Percentiles rank a stretch among this genome's conserved stretches.
These are phyloP conservation scores for Anastatus disparis DNA, from an alignment of 1,140 invertebrate genomes.

Conservation along the genomic window DNA sequence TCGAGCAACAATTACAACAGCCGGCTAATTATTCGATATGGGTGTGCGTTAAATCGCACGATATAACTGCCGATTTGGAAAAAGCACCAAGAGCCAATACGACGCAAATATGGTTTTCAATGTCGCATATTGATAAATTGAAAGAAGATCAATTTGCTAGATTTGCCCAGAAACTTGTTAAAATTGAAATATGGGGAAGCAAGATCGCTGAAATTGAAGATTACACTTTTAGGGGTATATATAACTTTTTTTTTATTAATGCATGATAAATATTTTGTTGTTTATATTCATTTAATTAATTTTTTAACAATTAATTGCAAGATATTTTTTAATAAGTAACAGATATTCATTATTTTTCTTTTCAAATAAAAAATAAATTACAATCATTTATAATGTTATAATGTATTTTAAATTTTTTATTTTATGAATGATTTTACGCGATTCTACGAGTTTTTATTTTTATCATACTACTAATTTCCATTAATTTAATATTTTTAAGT, in stretches of 20 bases:
- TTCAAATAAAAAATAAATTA: too few species aligned
- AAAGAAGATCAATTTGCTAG: constrained; percentile 10
- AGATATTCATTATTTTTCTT: too few species aligned
- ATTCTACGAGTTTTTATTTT: too few species aligned
- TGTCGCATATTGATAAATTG: constrained; percentile 17
- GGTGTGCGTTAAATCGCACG: constrained; percentile 20
- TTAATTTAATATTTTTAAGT: too few species aligned
- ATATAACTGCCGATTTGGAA: constrained; percentile 20
- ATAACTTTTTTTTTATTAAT: neutral
- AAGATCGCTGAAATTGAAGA: constrained; percentile 38
- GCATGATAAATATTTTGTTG: too few species aligned
- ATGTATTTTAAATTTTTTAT: too few species aligned
- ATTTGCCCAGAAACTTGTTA: constrained; percentile 17
- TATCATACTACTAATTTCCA: too few species aligned
- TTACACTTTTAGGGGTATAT: constrained; percentile 26
- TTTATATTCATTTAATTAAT: too few species aligned
- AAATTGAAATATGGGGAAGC: constrained; percentile 26
- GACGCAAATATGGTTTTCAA: constrained; percentile 27
- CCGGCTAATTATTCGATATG: constrained; percentile 29
- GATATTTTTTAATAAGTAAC: too few species aligned
- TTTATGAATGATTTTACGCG: too few species aligned
- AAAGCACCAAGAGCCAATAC: constrained; percentile 16
- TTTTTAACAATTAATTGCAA: too few species aligned
- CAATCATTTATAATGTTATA: too few species aligned
- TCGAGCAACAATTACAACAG: neutral